Base-by-base conservation (phyloP, 2,113 vertebrate species). In the Amblyornis subalaris region DNA sequence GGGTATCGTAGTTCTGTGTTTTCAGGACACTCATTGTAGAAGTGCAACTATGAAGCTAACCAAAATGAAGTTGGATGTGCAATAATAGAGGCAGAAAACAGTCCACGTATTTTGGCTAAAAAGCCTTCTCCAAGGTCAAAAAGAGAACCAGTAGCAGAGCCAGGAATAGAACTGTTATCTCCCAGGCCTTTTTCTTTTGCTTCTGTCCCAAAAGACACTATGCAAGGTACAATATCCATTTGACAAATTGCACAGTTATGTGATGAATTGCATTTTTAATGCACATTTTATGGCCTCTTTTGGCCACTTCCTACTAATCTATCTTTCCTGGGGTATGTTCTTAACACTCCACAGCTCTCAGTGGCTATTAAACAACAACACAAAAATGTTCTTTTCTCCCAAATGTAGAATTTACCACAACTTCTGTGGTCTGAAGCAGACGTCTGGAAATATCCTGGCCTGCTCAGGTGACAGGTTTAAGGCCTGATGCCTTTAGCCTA, bases 231-330 rank as follows among this genome's bases (percentile, higher is more conserved):
- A 94, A 93, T 94, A 95, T 95, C 89, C 94, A 93, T 95, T 93
- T 95, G 96, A 95, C 89, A 96, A 97, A 96, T 95, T 94, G 91
- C 94, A 85, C 87, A 80, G 94, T 94, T 94, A 80, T 77, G 88
- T 97, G 95, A 97, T 95, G 78, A 97, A 95, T 94, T 95, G 89
- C 91, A 94, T 97, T 96, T 96, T 91, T 96, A 93, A 91, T 95
- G 94, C 90, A 94, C 95, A 77, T 96, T 95, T 97, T 95, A 95
- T 95, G 88, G 82, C 91, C 78, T 95, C 91, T 95, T 95, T 93
- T 94, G 94, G 94, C 82, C 95, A 95, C 95, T 95, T 96, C 82
- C 85, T 96, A 88, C 90, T 94, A 97, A 96, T 96, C 88, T 81
- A 13, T 95, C 91, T 96, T 96, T 95, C 60, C 36, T 91, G 72